These are phyloP conservation scores for Plectrocnemia conspersa DNA, from an alignment of 1,140 invertebrate genomes.

Conservation along the genomic window DNA sequence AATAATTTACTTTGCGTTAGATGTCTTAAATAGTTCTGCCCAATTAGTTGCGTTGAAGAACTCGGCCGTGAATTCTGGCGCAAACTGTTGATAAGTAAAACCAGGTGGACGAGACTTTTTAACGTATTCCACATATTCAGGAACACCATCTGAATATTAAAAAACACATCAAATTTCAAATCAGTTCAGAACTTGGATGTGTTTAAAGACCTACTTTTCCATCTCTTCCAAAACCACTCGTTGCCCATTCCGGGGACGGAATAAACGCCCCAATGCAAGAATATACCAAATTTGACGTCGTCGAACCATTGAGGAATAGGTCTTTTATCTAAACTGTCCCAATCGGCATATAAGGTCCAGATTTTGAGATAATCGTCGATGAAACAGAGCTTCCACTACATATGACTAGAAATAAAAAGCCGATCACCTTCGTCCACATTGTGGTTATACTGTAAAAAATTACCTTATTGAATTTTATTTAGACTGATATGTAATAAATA, in stretches of 20 bases:
- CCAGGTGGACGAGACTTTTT: slow-evolving; percentile 69
- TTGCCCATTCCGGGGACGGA: slow-evolving; percentile 79
- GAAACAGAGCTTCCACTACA: no score
- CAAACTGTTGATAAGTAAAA: slow-evolving; percentile 86
- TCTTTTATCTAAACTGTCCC: slow-evolving; percentile 79
- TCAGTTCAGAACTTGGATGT: no score
- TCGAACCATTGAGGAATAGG: slow-evolving; percentile 86
- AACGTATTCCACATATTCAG: slow-evolving; percentile 58
- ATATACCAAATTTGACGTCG: slow-evolving; percentile 87
- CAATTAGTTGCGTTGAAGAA: slow-evolving; percentile 75
- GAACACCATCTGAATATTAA: background rate
- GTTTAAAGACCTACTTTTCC: slow-evolving; percentile 65
- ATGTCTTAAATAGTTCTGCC: slow-evolving; percentile 67
- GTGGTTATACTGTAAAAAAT: no score
- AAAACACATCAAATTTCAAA: no score
- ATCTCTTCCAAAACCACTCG: slow-evolving; percentile 86
- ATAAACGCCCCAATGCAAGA: slow-evolving; percentile 91
- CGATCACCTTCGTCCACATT: no score
- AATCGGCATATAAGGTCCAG: slow-evolving; percentile 71
- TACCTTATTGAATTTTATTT: no score
- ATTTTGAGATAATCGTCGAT: no score
- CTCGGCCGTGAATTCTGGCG: slow-evolving; percentile 71
- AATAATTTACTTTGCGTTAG: slow-evolving; percentile 79
- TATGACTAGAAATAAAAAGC: no score
- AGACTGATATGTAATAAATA: no score